phyloP scores from a whole-genome alignment of 2,888 invertebrate genomes.

The Tiliacea aurago region DNA sequence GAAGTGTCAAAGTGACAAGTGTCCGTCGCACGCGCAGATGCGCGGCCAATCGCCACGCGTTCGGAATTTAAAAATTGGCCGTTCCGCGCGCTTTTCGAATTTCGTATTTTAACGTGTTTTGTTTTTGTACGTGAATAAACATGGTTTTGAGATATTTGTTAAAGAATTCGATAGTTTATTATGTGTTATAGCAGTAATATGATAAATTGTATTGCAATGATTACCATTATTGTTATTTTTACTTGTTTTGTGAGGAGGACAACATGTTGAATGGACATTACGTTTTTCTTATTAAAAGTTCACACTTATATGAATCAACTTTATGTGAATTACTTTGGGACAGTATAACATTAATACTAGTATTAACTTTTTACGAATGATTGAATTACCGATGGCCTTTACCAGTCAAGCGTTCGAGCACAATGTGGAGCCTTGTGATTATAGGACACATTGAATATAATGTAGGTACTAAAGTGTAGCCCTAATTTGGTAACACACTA shows the following conservation, averaged over 20 bases:
- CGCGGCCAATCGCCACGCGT: conserved; percentile 70
- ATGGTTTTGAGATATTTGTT: conserved; percentile 40
- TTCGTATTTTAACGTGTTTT: conserved; percentile 47
- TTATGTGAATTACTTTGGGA: conserved; percentile 13
- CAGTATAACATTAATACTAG: not conserved
- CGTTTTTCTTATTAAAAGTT: conserved; percentile 32
- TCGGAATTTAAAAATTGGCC: conserved; percentile 76
- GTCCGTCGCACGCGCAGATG: conserved; percentile 81
- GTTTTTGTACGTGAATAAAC: conserved; percentile 38
- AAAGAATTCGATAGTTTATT: conserved; percentile 46
- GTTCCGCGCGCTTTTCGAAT: conserved; percentile 63
- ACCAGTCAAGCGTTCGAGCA: no score
- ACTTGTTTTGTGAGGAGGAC: conserved; percentile 18
- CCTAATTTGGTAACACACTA: no score
- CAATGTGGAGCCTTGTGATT: no score
- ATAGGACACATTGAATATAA: no score
- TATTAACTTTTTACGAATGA: not conserved
- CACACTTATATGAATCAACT: conserved; percentile 27
- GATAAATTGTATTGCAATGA: conserved; percentile 44
- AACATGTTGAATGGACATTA: conserved; percentile 24
- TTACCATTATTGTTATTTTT: conserved; percentile 42
- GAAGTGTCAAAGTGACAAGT: conserved; percentile 87
- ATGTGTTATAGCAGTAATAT: conserved; percentile 50
- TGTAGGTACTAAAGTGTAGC: not conserved
- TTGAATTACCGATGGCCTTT: not conserved